phyloP scores from a whole-genome alignment of 1,140 invertebrate genomes.

The Octopus bimaculoides region DNA sequence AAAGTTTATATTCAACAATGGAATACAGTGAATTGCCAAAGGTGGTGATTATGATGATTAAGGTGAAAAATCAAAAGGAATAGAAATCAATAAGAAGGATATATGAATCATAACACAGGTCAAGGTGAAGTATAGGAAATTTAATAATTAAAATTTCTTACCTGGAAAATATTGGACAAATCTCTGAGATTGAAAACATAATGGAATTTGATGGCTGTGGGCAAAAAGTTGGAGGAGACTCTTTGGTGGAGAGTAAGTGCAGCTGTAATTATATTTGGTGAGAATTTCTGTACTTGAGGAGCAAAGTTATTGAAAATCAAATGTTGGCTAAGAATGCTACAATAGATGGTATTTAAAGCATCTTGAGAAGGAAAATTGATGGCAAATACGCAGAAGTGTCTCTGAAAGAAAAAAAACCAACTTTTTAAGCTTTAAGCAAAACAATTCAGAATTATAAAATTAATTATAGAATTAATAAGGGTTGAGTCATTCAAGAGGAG shows the following conservation, averaged over 20 bases:
- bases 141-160: slow-evolving; percentile 23
- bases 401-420: slow-evolving; percentile 46
- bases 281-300: slow-evolving; percentile 60
- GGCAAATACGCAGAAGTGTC: slow-evolving; percentile 93
- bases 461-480: too few relatives aligned
- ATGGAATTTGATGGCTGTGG: slow-evolving; percentile 94
- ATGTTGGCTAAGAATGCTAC: slow-evolving; percentile 74
- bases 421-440: too few relatives aligned
- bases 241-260: slow-evolving; percentile 83
- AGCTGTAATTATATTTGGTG: slow-evolving; percentile 73
- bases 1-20: too few relatives aligned
- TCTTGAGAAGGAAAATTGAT: slow-evolving; percentile 87
- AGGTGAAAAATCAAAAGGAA: too few relatives aligned
- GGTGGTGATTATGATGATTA: too few relatives aligned
- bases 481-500: too few relatives aligned
- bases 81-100: too few relatives aligned
- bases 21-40: too few relatives aligned
- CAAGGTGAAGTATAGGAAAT: too few relatives aligned
- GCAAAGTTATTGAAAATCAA: slow-evolving; percentile 76
- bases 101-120: too few relatives aligned
- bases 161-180: slow-evolving; percentile 78
- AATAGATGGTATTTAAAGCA: slow-evolving; percentile 84
- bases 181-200: slow-evolving; percentile 96
- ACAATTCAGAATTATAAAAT: too few relatives aligned
- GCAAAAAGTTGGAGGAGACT: slow-evolving; percentile 80